Percentiles rank a stretch among this genome's conserved stretches.
Conservation (phyloP, 2,797 vertebrate species). For the Brachyalestes nurse region DNA sequence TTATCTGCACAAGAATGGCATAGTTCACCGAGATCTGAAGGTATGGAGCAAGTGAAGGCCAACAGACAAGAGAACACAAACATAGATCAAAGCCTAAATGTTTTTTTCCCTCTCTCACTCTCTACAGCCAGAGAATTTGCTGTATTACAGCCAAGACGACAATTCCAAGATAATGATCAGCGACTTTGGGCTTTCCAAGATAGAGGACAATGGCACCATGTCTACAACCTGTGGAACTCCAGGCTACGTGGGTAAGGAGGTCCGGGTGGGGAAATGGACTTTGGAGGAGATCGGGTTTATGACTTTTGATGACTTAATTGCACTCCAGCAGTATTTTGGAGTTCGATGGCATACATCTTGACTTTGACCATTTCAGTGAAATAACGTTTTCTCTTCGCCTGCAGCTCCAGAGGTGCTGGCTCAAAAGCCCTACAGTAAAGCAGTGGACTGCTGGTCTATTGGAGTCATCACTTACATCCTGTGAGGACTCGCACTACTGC, state of each 20-base stretch:
- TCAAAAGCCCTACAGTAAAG: slow-evolving; percentile 74
- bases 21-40: slow-evolving; percentile 96
- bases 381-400: background rate
- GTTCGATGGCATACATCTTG: background rate
- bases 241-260: slow-evolving; percentile 90
- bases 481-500: slow-evolving; percentile 75
- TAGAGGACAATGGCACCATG: slow-evolving; percentile 93
- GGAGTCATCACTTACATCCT: slow-evolving; percentile 98
- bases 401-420: slow-evolving; percentile 92
- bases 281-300: slow-evolving; percentile 44
- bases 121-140: background rate
- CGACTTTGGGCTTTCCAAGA: slow-evolving; percentile 96
- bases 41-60: slow-evolving; percentile 64
- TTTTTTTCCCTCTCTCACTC: no score
- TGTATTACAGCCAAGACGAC: slow-evolving; percentile 13
- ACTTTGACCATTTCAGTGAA: background rate
- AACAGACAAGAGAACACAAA: background rate
- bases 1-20: slow-evolving; percentile 90
- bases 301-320: background rate
- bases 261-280: no score
- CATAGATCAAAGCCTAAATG: background rate
- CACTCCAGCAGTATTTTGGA: background rate
- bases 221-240: slow-evolving; percentile 96
- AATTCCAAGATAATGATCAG: slow-evolving; percentile 98
- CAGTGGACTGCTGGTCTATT: slow-evolving; percentile 99